These are phyloP conservation scores for Spialia ferax DNA, from an alignment of 2,888 invertebrate genomes.

Conservation along the genomic window DNA sequence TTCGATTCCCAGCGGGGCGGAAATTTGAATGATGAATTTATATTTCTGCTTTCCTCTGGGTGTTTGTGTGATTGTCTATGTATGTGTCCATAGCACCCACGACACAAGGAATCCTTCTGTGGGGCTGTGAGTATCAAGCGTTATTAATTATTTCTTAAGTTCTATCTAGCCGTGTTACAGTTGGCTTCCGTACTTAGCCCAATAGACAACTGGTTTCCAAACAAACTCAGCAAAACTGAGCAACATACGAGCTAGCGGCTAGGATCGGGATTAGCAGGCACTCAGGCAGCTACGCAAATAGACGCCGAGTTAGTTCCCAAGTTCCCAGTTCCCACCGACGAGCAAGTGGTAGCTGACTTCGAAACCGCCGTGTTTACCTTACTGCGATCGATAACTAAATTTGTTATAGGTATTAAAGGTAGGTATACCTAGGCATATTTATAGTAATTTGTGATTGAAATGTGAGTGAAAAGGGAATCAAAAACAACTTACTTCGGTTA, in stretches of 20 bases:
- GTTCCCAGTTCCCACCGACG: slow-evolving; percentile 1
- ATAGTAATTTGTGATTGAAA: not conserved
- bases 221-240: not conserved
- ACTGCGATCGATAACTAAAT: slow-evolving; percentile 15
- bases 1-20: too few relatives aligned
- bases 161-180: too few relatives aligned
- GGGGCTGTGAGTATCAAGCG: too few relatives aligned
- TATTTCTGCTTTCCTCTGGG: too few relatives aligned
- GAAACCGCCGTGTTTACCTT: slow-evolving; percentile 18
- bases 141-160: too few relatives aligned
- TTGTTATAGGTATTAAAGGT: not conserved
- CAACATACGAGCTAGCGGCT: not conserved
- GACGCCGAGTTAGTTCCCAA: slow-evolving; percentile 23
- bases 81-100: too few relatives aligned
- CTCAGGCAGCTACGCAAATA: slow-evolving; percentile 27
- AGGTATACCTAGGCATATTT: not conserved
- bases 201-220: not conserved
- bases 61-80: too few relatives aligned
- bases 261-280: slow-evolving; percentile 26
- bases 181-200: not conserved
- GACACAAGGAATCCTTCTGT: too few relatives aligned
- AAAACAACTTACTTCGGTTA: too few relatives aligned
- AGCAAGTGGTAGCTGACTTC: slow-evolving; percentile 23
- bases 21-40: too few relatives aligned
- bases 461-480: too few relatives aligned